A percentile compares a stretch with the other conserved stretches of the same genome.
These are phyloP conservation scores for Somateria mollissima DNA, from an alignment of 2,797 vertebrate species.

Conservation along the genomic window DNA sequence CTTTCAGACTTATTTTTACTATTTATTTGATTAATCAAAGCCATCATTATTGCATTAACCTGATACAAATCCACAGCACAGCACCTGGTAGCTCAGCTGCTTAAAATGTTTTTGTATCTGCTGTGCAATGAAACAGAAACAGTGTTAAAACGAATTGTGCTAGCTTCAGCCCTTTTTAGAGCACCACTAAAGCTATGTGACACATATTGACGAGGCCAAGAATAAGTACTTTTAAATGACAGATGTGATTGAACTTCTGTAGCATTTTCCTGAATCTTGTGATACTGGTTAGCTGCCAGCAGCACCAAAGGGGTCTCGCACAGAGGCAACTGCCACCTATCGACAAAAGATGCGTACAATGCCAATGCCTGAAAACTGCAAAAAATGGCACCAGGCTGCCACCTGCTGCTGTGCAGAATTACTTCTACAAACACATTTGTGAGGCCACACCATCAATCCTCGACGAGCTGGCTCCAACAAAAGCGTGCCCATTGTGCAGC, in stretches of 20 bases:
- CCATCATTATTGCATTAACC: background rate
- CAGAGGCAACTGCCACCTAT: background rate
- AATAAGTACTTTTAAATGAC: background rate
- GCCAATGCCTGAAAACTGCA: background rate
- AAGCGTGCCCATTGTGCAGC: background rate
- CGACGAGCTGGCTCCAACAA: background rate
- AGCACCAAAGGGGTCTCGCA: background rate
- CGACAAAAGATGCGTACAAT: background rate
- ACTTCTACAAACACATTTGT: background rate
- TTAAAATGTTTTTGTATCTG: background rate
- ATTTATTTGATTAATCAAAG: background rate
- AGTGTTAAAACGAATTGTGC: background rate
- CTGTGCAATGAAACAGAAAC: background rate
- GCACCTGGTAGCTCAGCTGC: background rate
- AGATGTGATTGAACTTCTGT: background rate
- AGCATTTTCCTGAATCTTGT: background rate
- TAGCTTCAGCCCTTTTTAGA: background rate
- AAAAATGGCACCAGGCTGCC: conserved; percentile 46
- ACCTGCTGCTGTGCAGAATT: conserved; percentile 37
- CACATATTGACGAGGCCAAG: background rate
- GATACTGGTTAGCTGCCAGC: background rate
- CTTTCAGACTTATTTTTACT: background rate
- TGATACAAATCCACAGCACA: background rate
- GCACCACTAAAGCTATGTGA: background rate
- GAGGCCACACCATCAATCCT: background rate